Percentiles rank a stretch among this genome's conserved stretches.
These are phyloP conservation scores for Philaethria dido DNA, from an alignment of 2,888 invertebrate genomes.

Conservation along the genomic window DNA sequence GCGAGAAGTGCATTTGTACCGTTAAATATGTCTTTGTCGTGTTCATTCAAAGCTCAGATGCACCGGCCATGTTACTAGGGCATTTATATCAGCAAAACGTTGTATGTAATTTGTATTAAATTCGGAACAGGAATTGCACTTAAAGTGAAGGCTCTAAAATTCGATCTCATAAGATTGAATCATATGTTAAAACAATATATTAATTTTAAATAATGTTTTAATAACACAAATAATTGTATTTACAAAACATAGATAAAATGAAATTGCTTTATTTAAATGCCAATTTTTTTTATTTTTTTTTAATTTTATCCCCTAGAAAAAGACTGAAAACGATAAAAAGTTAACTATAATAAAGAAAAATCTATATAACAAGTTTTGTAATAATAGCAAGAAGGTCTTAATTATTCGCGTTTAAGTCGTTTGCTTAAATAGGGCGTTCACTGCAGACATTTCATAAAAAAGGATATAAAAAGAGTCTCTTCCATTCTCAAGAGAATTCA, in stretches of 20 bases:
- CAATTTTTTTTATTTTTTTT: too few species aligned
- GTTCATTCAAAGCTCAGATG: constrained; percentile 32
- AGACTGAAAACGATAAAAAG: not conserved
- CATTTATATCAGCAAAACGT: constrained; percentile 16
- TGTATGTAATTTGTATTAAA: constrained; percentile 1
- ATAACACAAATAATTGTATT: too few species aligned
- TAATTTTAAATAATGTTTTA: too few species aligned
- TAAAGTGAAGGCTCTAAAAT: not conserved
- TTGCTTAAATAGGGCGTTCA: constrained; percentile 27
- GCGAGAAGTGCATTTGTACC: constrained; percentile 40
- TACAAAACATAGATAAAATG: too few species aligned
- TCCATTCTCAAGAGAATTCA: not conserved
- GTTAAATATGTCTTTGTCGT: constrained; percentile 44
- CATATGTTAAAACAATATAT: too few species aligned
- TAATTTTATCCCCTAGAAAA: too few species aligned
- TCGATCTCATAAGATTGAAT: too few species aligned
- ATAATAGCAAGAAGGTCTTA: constrained; percentile 18
- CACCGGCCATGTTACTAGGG: constrained; percentile 37
- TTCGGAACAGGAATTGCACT: not conserved
- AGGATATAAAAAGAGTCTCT: constrained; percentile 1
- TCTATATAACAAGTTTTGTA: constrained; percentile 1
- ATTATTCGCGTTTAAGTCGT: constrained; percentile 28
- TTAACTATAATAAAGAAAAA: not conserved
- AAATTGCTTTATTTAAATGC: too few species aligned
- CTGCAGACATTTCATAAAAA: constrained; percentile 8